Evolutionary conservation across 2,113 vertebrate species (phyloP).

Genomic region (Muntiacus muntjak): DNA sequence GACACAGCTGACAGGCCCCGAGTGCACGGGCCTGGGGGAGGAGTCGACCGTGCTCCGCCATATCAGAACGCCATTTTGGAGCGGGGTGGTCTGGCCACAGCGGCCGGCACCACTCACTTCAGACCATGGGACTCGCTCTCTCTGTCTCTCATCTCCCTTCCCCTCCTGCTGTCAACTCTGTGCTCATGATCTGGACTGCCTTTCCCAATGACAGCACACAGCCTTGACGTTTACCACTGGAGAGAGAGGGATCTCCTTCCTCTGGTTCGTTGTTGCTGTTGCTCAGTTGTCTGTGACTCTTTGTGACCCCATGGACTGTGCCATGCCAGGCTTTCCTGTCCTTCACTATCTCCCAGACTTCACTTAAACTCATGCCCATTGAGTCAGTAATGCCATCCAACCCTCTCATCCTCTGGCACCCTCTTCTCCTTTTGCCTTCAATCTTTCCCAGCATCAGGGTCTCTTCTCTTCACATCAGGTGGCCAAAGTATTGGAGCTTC

Average conservation of each 20-base stretch:
- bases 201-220: not conserved
- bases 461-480: not conserved
- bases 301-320: not conserved
- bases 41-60: not conserved
- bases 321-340: not conserved
- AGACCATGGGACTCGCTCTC: not conserved
- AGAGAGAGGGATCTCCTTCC: not conserved
- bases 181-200: not conserved
- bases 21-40: rapidly evolving
- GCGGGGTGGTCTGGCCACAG: not conserved
- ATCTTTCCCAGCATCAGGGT: not conserved
- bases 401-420: not conserved
- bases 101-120: not conserved
- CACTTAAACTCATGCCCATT: not conserved
- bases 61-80: not conserved
- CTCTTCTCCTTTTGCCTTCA: not conserved
- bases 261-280: not conserved
- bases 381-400: not conserved
- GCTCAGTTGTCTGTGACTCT: not conserved
- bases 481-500: not conserved
- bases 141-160: not conserved
- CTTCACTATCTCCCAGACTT: not conserved
- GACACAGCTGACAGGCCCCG: not conserved
- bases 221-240: not conserved
- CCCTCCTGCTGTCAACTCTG: not conserved